phyloP scores from a whole-genome alignment of 2,113 vertebrate genomes.

The Limnothrissa miodon region DNA sequence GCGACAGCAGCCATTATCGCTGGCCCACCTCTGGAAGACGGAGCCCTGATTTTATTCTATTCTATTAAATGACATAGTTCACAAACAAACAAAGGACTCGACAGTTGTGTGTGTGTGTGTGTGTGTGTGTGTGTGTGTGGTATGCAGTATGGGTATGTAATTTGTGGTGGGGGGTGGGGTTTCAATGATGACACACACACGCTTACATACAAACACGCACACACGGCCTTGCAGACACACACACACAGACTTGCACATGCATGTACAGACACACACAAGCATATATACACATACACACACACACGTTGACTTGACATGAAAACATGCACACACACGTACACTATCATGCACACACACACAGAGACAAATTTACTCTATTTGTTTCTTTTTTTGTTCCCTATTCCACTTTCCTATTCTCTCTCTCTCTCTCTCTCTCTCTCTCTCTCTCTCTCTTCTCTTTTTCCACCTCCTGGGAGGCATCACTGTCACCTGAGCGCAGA shows the following conservation, averaged over 20 bases:
- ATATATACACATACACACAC: background rate
- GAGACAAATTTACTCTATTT: no score
- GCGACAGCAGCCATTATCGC: background rate
- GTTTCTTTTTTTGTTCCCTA: no score
- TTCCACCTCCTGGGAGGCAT: background rate
- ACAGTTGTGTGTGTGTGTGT: no score
- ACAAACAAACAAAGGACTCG: no score
- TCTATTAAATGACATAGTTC: background rate
- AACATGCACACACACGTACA: background rate
- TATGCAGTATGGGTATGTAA: no score
- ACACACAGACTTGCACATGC: background rate
- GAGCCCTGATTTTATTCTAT: background rate
- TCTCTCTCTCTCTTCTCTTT: background rate
- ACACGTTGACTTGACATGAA: background rate
- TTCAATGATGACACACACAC: background rate
- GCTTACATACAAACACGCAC: background rate
- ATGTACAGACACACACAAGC: background rate
- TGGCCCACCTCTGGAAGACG: background rate
- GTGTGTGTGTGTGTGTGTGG: no score
- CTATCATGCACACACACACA: background rate
- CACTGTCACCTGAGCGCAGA: conserved; percentile 8
- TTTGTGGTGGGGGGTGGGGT: no score
- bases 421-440: background rate
- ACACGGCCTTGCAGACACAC: conserved; percentile 1
- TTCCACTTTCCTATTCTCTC: no score